Conservation (phyloP, 2,113 vertebrate genomes). For the Varanus salvator region DNA sequence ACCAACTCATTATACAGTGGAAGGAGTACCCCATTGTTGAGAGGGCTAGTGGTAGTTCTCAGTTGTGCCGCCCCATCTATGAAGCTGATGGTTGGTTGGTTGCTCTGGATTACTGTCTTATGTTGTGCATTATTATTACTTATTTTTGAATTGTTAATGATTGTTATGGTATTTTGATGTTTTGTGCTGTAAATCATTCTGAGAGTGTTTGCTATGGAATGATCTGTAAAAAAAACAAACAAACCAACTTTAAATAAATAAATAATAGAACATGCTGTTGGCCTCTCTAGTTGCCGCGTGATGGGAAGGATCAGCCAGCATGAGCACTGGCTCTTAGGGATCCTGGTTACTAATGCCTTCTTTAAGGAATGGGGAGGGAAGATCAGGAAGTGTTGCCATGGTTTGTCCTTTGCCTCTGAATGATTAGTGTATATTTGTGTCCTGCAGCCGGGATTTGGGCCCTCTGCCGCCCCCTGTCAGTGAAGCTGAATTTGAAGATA, state of each 20-base stretch:
- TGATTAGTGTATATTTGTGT: neutral
- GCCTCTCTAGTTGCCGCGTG: neutral
- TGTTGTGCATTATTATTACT: too few species aligned
- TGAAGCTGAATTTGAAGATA: constrained; percentile 90
- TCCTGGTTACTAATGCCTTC: neutral
- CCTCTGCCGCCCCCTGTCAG: constrained; percentile 69
- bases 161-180: too few species aligned
- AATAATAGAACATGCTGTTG: neutral
- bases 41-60: neutral
- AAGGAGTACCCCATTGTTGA: neutral
- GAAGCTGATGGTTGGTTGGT: too few species aligned
- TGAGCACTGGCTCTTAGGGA: neutral
- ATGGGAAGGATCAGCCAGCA: too few species aligned
- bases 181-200: too few species aligned
- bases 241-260: too few species aligned
- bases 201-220: too few species aligned
- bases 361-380: neutral
- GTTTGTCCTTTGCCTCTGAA: neutral
- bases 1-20: too few species aligned
- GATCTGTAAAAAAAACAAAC: too few species aligned
- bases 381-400: neutral
- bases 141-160: too few species aligned
- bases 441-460: constrained; percentile 79
- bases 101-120: too few species aligned
- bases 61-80: too few species aligned